A percentile compares a stretch with the other conserved stretches of the same genome.
Evolutionary conservation across 2,113 vertebrate genomes (phyloP).

Genomic region (Nannospalax galili): DNA sequence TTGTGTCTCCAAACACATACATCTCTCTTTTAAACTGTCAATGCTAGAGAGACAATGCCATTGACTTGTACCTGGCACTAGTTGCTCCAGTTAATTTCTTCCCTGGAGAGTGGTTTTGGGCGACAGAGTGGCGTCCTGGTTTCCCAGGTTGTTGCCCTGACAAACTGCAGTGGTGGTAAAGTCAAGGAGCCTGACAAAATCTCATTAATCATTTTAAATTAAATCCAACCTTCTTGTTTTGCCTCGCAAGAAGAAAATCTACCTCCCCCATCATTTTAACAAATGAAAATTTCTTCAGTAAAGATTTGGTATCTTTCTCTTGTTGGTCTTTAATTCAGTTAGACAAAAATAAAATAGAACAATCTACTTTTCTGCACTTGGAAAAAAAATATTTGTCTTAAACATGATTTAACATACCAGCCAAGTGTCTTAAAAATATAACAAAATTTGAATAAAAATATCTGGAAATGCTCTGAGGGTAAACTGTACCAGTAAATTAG

Average conservation of each 20-base stretch:
- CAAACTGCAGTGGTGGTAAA: slow-evolving; percentile 91
- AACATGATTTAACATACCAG: slow-evolving; percentile 55
- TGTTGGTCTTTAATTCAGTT: slow-evolving; percentile 79
- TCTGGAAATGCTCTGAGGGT: slow-evolving; percentile 37
- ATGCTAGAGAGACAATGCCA: slow-evolving; percentile 84
- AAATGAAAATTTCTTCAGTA: slow-evolving; percentile 84
- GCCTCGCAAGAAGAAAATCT: slow-evolving; percentile 83
- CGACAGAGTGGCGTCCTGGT: slow-evolving; percentile 90
- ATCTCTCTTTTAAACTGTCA: slow-evolving; percentile 86
- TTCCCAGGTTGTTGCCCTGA: slow-evolving; percentile 91
- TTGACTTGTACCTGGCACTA: slow-evolving; percentile 86
- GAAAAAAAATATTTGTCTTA: slow-evolving; percentile 79
- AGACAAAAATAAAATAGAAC: slow-evolving; percentile 72
- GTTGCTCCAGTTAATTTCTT: slow-evolving; percentile 85
- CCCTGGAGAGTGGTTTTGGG: slow-evolving; percentile 86
- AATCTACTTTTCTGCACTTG: slow-evolving; percentile 71
- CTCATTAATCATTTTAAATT: slow-evolving; percentile 96
- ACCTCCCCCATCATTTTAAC: slow-evolving; percentile 56
- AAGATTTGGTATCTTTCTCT: slow-evolving; percentile 78
- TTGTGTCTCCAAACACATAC: slow-evolving; percentile 75
- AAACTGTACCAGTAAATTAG: background rate
- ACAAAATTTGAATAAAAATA: slow-evolving; percentile 61
- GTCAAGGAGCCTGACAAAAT: slow-evolving; percentile 89
- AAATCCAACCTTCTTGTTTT: slow-evolving; percentile 89
- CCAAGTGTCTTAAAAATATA: slow-evolving; percentile 64